phyloP scores from a whole-genome alignment of 2,113 vertebrate species.

The Hypanus sabinus region DNA sequence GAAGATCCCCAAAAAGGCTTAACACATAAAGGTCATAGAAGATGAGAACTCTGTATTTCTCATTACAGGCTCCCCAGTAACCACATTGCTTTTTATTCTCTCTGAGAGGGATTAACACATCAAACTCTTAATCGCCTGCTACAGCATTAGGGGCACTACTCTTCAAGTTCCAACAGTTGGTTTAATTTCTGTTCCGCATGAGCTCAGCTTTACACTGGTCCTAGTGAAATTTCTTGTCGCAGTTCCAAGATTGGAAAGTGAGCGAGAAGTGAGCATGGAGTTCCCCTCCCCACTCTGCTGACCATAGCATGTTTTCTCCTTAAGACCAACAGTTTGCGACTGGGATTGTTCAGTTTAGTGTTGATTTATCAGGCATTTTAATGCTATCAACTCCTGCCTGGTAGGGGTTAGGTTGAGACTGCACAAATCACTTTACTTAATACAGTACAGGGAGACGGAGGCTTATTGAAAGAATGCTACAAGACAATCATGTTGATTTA shows the following conservation, averaged over 20 bases:
- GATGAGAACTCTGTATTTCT: neutral
- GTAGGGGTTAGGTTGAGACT: neutral
- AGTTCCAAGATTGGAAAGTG: neutral
- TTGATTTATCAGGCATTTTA: neutral
- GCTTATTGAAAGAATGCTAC: neutral
- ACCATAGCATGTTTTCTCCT: neutral
- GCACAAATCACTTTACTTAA: neutral
- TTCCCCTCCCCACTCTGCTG: neutral
- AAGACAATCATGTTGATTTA: conserved; percentile 17
- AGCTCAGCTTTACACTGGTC: neutral
- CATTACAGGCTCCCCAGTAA: neutral
- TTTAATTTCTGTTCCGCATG: conserved; percentile 6
- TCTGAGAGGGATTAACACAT: conserved; percentile 25
- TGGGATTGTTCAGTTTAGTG: neutral
- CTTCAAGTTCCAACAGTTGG: conserved; percentile 23
- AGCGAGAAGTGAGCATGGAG: neutral
- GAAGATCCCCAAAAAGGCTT: neutral
- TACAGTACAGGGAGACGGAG: neutral
- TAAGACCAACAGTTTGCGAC: neutral
- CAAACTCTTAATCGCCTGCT: neutral
- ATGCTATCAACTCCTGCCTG: conserved; percentile 12
- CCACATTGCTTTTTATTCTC: neutral
- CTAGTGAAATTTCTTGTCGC: neutral
- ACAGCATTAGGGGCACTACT: conserved; percentile 12
- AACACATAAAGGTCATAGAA: neutral